Evolutionary conservation across 2,888 invertebrate genomes (phyloP), one percentile per base, ranked within the genome.

Genomic region (Timema cristinae): DNA sequence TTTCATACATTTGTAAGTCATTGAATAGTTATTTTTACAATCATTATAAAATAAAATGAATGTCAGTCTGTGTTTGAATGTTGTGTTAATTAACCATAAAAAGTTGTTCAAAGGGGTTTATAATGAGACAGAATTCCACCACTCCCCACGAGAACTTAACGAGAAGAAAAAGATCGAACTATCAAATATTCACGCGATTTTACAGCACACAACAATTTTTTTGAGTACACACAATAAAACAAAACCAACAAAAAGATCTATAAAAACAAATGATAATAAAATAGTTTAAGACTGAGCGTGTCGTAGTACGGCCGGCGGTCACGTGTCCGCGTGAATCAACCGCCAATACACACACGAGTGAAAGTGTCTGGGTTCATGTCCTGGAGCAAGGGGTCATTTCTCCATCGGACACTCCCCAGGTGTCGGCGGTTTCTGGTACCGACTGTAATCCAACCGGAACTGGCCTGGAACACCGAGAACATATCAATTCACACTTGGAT

Each of bases 381-480:
- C 49, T 70, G 74, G 63, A 69, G 71, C 48, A 79, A 80, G 80
- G 79, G 82, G 83, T 83, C 83, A 83, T 83, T 83, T 83, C 78
- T 83, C 83, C 77, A 81, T 79, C 76, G 81, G 80, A 74, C 81
- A 81, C 77, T 82, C 82, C 76, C 82, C 82, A 74, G 82, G n/a
- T n/a, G n/a, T n/a, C n/a, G n/a, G n/a, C n/a, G n/a, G 79, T 77
- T 81, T 82, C 77, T 82, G 82, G 79, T 81, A 80, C 77, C 81
- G 79, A 76, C 80, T 78, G 77, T 83, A 84, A 79, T 84, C 83
- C 76, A 84, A 77, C 76, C 82, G 81, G 77, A 83, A 84, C 76
- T 83, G 83, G 75, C 82, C 84, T 84, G 81, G 76, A 82, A 82
- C n/a, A n/a, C n/a, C n/a, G n/a, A n/a, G n/a, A n/a, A n/a, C n/a